Evolutionary conservation across 2,797 vertebrate species (phyloP), one percentile per base, ranked within the genome.

Genomic region (Sparus aurata): DNA sequence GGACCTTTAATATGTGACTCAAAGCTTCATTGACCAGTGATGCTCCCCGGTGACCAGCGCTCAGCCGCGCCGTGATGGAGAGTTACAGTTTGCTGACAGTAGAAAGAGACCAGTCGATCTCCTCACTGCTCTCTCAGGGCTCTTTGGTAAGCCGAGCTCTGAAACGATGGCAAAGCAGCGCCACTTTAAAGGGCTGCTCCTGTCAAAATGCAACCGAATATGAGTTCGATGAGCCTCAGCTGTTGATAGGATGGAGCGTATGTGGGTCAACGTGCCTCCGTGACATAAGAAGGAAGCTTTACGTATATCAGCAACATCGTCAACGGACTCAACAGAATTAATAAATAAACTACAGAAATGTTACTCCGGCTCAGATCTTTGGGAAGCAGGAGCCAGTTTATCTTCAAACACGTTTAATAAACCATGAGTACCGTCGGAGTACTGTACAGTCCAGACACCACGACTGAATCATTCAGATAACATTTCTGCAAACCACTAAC

Each of bases 1-100:
- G 57, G 30, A 60, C 20, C 46, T 85, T 77, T 76, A 77, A 84
- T 58, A 70, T 63, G 84, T 13, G 75, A 23, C 53, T 80, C 69
- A 59, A 68, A 75, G 74, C 82, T 34, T 61, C 76, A 87, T 77
- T 84, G 87, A 90, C 49, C 76, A n/a, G 71, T 3, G 0, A 0
- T 34, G 17, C 13, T 85, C 85, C 83, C 82, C 23, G 38, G 85
- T 38, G 85, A 53, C 58, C 68, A 17, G 75, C 34, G 58, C 67
- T 71, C 73, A 50, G 43, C 73, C 47, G 61, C 57, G 2, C 46
- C 7, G 13, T 82, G 80, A 88, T 78, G 82, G 77, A 88, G 82
- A 75, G 72, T 46, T 75, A 77, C 68, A 68, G 74, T 81, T 34
- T 89, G 87, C 88, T 87, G 74, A 91, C 83, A 67, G 73, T 6